Base-by-base conservation (phyloP, 2,113 vertebrate species). In the Lates calcarifer region DNA sequence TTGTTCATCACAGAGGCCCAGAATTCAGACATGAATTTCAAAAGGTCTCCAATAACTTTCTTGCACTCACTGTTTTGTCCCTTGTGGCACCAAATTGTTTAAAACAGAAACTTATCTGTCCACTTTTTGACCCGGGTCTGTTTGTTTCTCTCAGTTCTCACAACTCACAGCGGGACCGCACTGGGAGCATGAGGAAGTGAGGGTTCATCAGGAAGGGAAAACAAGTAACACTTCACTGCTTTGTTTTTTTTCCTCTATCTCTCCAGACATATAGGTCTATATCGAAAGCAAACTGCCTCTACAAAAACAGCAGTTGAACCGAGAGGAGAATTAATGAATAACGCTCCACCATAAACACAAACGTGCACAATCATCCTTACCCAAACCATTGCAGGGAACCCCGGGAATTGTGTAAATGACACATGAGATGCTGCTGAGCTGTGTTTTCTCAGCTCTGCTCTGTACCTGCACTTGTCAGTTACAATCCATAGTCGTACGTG, bases 401-500 rank as follows among this genome's bases (percentile, higher is more conserved):
- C 73, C 82, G 60, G 77, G 65, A 57, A 79, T 64, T 78, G 62
- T 57, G 20, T 62, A 82, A 65, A 69, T 83, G 68, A 73, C 77
- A 77, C 49, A 75, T 29, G 67, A 78, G 74, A 77, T 15, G 29
- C 58, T 67, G 65, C 67, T 76, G 86, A 87, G 69, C 31, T 74
- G 73, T 75, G 47, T 81, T 83, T 82, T 79, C 65, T 77, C 37
- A 41, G 45, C 20, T 6, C 29, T 41, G 72, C 31, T 15, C 57
- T 82, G 51, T 64, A 70, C 74, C 77, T 85, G 84, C 71, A 49
- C 71, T 69, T 79, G 81, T 85, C 85, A 56, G 29, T 89, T 58
- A 84, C 74, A 57, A 70, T 69, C 74, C 47, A 73, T 49, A 70
- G 67, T 43, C 3, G 17, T 39, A 65, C 33, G 11, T 43, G 61